A percentile compares a stretch with the other conserved stretches of the same genome.
Conservation (phyloP, 2,888 invertebrate genomes). For the Microctonus brassicae region DNA sequence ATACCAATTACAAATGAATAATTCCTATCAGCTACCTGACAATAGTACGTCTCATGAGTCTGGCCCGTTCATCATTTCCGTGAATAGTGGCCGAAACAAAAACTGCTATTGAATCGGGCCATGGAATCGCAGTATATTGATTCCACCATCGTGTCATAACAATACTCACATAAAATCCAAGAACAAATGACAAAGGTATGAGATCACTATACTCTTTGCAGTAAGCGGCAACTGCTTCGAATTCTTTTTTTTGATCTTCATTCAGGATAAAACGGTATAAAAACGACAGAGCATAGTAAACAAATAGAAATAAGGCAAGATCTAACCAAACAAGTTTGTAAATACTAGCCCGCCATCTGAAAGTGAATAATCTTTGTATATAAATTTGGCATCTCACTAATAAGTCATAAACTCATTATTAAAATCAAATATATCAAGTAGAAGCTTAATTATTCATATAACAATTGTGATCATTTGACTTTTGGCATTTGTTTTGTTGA, state of each 20-base stretch:
- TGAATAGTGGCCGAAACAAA: slow-evolving; percentile 74
- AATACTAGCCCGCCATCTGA: slow-evolving; percentile 94
- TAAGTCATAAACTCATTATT: too few species aligned
- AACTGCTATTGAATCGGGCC: slow-evolving; percentile 74
- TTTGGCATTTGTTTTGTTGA: background rate
- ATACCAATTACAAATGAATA: background rate
- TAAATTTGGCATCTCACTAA: too few species aligned
- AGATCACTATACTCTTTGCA: slow-evolving; percentile 89
- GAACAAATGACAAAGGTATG: slow-evolving; percentile 92
- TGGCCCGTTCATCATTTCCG: slow-evolving; percentile 73
- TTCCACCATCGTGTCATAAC: slow-evolving; percentile 92
- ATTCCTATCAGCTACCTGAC: slow-evolving; percentile 64
- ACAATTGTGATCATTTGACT: background rate
- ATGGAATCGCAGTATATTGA: slow-evolving; percentile 74
- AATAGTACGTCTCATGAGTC: slow-evolving; percentile 73
- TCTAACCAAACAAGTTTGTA: slow-evolving; percentile 96
- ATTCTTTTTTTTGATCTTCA: slow-evolving; percentile 79
- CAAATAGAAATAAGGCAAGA: slow-evolving; percentile 81
- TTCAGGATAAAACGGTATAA: slow-evolving; percentile 81
- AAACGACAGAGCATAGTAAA: slow-evolving; percentile 85
- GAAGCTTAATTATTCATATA: too few species aligned
- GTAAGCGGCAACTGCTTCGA: slow-evolving; percentile 86
- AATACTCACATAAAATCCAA: slow-evolving; percentile 94
- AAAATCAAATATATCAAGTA: too few species aligned
- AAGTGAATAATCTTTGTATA: too few species aligned